Conservation (phyloP, 2,113 vertebrate species). For the Corythaixoides concolor region DNA sequence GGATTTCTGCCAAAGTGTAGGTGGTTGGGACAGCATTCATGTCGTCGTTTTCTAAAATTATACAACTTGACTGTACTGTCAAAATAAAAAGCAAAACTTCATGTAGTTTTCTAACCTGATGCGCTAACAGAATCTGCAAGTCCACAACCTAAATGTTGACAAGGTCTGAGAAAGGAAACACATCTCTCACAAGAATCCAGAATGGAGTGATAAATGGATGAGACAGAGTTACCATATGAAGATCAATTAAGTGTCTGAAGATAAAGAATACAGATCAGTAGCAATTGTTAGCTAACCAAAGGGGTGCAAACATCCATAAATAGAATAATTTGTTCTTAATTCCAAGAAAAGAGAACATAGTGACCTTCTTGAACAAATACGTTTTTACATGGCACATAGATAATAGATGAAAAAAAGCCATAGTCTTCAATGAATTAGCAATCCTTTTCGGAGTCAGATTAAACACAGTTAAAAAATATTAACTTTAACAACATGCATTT, state of each 20-base stretch:
- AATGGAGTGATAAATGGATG: background rate
- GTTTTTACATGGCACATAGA: background rate
- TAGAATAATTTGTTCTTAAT: background rate
- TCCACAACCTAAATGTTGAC: background rate
- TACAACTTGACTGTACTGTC: background rate
- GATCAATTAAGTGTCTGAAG: background rate
- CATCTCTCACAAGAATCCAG: background rate
- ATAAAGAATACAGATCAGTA: background rate
- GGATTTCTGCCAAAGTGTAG: slow-evolving; percentile 8
- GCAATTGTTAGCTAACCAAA: background rate
- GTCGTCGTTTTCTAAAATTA: slow-evolving; percentile 19
- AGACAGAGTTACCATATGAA: background rate
- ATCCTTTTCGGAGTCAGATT: background rate
- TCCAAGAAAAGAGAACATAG: background rate
- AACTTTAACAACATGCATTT: background rate
- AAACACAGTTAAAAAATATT: background rate
- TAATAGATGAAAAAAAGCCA: background rate
- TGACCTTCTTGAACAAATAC: background rate
- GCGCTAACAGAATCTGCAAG: background rate
- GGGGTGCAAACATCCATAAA: background rate
- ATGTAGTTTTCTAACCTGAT: slow-evolving; percentile 16
- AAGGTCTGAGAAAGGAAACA: background rate
- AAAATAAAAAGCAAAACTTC: slow-evolving; percentile 32
- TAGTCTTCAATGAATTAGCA: background rate
- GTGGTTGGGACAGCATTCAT: background rate